phyloP scores from a whole-genome alignment of 2,113 vertebrate species.

The Gallinago paraguaiae region DNA sequence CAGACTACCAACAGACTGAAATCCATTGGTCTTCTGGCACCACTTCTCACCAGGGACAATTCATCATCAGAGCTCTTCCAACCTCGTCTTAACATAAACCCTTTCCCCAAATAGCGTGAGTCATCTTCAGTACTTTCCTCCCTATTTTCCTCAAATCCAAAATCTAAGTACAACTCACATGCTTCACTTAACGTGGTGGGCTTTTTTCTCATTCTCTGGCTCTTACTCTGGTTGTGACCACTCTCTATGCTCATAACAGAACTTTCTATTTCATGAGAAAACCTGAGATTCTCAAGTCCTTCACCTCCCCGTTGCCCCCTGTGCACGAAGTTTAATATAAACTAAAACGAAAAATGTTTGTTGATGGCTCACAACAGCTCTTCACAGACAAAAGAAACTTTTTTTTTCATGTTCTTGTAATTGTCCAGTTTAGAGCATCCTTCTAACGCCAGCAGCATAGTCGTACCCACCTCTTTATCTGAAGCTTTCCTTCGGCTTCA shows the following conservation, averaged over 20 bases:
- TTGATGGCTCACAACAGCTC: not conserved
- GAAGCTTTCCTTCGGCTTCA: not conserved
- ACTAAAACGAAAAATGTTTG: not conserved
- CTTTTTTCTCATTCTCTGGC: not conserved
- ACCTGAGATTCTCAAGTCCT: not conserved
- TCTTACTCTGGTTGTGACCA: not conserved
- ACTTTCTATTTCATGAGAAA: not conserved
- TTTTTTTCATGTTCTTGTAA: not conserved
- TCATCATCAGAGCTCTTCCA: not conserved
- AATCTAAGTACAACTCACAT: not conserved
- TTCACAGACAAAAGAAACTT: not conserved
- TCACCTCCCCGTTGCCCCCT: not conserved
- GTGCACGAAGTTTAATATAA: not conserved
- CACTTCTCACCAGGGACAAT: not conserved
- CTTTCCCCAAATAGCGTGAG: not conserved
- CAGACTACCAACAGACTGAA: not conserved
- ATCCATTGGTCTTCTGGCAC: not conserved
- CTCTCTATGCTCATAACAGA: not conserved
- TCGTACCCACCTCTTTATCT: not conserved
- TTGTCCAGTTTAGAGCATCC: not conserved
- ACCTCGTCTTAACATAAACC: not conserved
- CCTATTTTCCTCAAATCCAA: not conserved
- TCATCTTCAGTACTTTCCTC: not conserved
- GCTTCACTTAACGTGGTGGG: rapidly evolving
- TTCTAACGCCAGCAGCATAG: not conserved